These are phyloP conservation scores for Myioborus miniatus DNA, from an alignment of 2,797 vertebrate genomes.

Conservation along the genomic window DNA sequence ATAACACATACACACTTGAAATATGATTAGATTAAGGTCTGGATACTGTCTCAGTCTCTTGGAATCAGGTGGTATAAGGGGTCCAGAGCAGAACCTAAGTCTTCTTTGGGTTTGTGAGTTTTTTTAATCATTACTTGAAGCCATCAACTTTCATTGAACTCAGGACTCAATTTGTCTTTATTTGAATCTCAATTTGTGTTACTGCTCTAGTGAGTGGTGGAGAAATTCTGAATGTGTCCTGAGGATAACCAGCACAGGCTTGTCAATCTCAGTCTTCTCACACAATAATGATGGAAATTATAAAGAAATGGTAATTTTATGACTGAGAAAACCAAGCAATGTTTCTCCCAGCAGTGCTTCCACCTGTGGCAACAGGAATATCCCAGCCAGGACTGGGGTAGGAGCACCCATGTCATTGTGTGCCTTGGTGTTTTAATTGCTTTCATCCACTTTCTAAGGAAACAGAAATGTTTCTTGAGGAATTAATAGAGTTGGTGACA, in stretches of 20 bases:
- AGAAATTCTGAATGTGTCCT: not conserved
- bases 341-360: not conserved
- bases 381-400: rapidly evolving
- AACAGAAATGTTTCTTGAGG: not conserved
- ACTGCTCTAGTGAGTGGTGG: not conserved
- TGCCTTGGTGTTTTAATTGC: not conserved
- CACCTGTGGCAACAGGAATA: not conserved
- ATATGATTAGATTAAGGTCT: not conserved
- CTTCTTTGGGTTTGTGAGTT: not conserved
- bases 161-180: not conserved
- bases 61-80: not conserved
- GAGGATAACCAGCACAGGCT: not conserved
- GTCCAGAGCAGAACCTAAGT: not conserved
- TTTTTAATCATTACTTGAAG: not conserved
- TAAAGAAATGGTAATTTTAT: not conserved
- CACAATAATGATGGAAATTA: not conserved
- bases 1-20: not conserved
- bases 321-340: not conserved
- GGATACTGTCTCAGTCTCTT: not conserved
- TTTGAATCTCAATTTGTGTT: not conserved
- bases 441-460: not conserved
- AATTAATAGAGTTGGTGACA: not conserved
- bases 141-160: not conserved
- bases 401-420: rapidly evolving
- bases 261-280: not conserved